Base-by-base conservation (phyloP, 2,888 invertebrate species). In the Eristalis tenax region DNA sequence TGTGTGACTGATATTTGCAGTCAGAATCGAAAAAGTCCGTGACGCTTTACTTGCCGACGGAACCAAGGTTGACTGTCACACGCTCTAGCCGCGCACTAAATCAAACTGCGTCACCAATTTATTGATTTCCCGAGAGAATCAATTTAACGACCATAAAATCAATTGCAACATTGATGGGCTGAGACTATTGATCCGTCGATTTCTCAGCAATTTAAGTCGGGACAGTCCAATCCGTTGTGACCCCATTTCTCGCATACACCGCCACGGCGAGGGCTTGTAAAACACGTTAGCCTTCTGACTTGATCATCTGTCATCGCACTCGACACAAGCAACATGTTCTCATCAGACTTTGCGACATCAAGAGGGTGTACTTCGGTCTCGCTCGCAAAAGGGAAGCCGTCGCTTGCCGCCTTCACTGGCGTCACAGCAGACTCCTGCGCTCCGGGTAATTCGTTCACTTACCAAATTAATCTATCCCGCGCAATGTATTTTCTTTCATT, bases 271-370 rank as follows among this genome's bases (percentile, higher is more conserved):
- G 43, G n/a, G 1, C n/a, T 15, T 56, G 70, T 70, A 40, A 26
- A 70, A 71, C 78, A 71, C 64, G 78, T 78, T 65, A 78, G 15
- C 57, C 32, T 11, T 23, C 56, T 38, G 38, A 80, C 63, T 80
- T 76, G 66, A 80, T 57, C 35, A 81, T 85, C 76, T 85, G 69
- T 77, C 77, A 81, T 85, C 38, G 23, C 26, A 26, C 23, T 35
- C 69, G 80, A 80, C 71, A 57, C 64, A 50, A 66, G 57, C 81
- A 69, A 85, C 82, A 77, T 77, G 35, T 81, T 77, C 61, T 61
- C 59, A 80, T 84, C 75, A 50, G 69, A 65, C 77, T 74, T 77
- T 68, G 18, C 69, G 22, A 66, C 74, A 79, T 8, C 32, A 38
- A 35, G 23, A 43, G 38, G 77, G 77, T 50, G 73, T 77, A 76